Evolutionary conservation across 2,888 invertebrate genomes (phyloP).

Genomic region (Eupithecia tripunctaria): DNA sequence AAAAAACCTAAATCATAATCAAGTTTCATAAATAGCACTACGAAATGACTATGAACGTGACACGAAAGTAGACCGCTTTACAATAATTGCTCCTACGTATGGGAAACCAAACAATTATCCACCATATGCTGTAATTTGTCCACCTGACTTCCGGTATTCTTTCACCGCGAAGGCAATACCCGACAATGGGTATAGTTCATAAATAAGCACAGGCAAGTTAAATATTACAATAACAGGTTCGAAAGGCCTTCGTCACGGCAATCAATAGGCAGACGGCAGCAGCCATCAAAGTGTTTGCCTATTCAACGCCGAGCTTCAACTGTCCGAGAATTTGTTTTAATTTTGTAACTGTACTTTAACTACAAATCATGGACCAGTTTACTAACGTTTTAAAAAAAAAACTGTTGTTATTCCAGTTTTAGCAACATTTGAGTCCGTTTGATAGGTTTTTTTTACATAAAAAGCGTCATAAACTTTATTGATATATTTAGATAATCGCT

Average conservation of each 20-base stretch:
- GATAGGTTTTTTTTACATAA: not conserved
- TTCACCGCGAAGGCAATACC: conserved; percentile 3
- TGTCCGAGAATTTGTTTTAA: not conserved
- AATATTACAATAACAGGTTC: conserved; percentile 13
- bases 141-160: conserved; percentile 37
- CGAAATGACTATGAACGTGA: not conserved
- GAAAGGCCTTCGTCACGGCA: conserved; percentile 19
- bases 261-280: conserved; percentile 8
- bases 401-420: not conserved
- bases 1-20: no score
- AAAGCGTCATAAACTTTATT: not conserved
- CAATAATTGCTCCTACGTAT: conserved; percentile 12
- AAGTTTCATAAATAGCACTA: no score
- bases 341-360: conserved; percentile 5
- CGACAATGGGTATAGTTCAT: not conserved
- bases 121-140: conserved; percentile 31
- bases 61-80: not conserved
- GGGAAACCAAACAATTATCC: conserved; percentile 25
- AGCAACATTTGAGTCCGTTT: not conserved
- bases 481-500: not conserved
- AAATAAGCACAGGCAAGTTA: not conserved
- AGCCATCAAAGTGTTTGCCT: conserved; percentile 8
- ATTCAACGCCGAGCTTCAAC: not conserved
- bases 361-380: conserved; percentile 7
- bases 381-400: not conserved